phyloP scores from a whole-genome alignment of 2,113 vertebrate species.

The Hemibagrus wyckioides region DNA sequence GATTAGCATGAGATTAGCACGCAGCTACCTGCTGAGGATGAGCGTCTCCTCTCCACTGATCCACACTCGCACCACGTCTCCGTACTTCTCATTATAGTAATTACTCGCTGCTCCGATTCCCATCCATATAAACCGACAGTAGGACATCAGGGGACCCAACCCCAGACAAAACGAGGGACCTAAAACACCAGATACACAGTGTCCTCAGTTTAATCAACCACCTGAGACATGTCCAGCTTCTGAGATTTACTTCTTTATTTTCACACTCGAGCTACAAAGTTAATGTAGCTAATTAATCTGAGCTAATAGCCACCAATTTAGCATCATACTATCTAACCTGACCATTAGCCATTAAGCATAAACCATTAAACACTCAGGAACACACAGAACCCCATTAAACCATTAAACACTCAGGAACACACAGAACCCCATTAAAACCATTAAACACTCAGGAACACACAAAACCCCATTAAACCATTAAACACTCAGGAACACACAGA shows the following conservation, averaged over 20 bases:
- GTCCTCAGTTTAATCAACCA: not conserved
- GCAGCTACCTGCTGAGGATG: constrained; percentile 89
- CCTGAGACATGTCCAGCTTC: not conserved
- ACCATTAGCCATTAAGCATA: too few relatives aligned
- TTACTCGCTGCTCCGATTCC: constrained; percentile 91
- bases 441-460: not conserved
- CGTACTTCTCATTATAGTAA: constrained; percentile 91
- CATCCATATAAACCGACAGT: constrained; percentile 80
- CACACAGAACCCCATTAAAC: not conserved
- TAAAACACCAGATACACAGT: constrained; percentile 51
- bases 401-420: not conserved
- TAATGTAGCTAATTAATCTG: not conserved
- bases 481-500: too few relatives aligned
- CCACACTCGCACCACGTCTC: constrained; percentile 93
- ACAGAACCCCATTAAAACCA: too few relatives aligned
- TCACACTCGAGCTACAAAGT: not conserved
- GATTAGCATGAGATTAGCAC: too few relatives aligned
- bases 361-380: too few relatives aligned
- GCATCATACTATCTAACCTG: not conserved
- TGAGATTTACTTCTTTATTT: not conserved
- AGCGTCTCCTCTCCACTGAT: constrained; percentile 92
- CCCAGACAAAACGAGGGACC: constrained; percentile 88
- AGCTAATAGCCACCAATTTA: not conserved
- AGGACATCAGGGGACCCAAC: constrained; percentile 72
- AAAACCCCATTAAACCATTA: not conserved